Evolutionary conservation across 2,797 vertebrate species (phyloP).

Genomic region (Mustela erminea): DNA sequence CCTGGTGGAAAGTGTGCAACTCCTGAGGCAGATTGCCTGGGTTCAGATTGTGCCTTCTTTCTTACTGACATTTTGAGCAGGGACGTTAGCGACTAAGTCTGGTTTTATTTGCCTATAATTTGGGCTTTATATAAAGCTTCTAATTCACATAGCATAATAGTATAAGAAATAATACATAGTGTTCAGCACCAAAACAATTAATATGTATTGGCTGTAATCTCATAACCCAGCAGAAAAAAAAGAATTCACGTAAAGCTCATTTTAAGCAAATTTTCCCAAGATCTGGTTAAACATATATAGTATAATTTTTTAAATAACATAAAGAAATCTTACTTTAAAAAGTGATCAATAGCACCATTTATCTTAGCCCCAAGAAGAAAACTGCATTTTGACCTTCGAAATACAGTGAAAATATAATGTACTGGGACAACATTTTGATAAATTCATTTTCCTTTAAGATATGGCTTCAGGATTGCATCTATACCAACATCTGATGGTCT

Average conservation of each 20-base stretch:
- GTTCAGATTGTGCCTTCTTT: not conserved
- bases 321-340: not conserved
- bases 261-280: not conserved
- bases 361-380: not conserved
- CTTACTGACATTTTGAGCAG: not conserved
- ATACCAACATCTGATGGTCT: not conserved
- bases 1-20: not conserved
- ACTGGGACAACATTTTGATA: not conserved
- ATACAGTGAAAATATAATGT: not conserved
- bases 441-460: constrained; percentile 16
- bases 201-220: not conserved
- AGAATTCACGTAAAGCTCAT: not conserved
- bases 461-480: not conserved
- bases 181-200: not conserved
- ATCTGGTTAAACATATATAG: not conserved
- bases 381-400: not conserved
- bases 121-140: not conserved
- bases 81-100: not conserved
- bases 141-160: not conserved
- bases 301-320: not conserved
- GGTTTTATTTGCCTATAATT: not conserved
- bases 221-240: not conserved
- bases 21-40: not conserved
- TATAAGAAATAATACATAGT: not conserved
- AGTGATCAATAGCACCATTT: not conserved